Conservation (phyloP, 2,888 invertebrate species). For the Callimorpha dominula region DNA sequence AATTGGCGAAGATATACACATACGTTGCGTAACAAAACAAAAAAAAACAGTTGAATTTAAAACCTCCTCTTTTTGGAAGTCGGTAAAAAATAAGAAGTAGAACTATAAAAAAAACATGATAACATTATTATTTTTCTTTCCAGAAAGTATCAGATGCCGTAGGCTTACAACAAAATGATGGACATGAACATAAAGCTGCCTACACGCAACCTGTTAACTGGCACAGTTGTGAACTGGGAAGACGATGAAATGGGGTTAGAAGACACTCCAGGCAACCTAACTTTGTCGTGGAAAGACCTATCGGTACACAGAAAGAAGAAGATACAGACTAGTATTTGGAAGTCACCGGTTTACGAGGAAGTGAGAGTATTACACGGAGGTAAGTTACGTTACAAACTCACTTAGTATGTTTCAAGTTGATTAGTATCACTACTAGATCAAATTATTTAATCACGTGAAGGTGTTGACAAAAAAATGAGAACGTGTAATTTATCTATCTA, state of each 20-base stretch:
- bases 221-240: slow-evolving; percentile 80
- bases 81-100: too few relatives aligned
- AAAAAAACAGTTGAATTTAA: too few relatives aligned
- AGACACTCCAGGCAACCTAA: slow-evolving; percentile 76
- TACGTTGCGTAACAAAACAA: too few relatives aligned
- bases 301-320: slow-evolving; percentile 84
- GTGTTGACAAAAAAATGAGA: too few relatives aligned
- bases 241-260: slow-evolving; percentile 75
- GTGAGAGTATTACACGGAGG: slow-evolving; percentile 86
- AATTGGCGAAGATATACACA: too few relatives aligned
- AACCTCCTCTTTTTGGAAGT: too few relatives aligned
- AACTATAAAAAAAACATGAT: too few relatives aligned
- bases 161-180: slow-evolving; percentile 69
- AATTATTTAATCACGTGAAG: too few relatives aligned
- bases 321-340: slow-evolving; percentile 81
- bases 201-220: slow-evolving; percentile 79
- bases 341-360: slow-evolving; percentile 80
- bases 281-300: slow-evolving; percentile 84
- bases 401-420: too few relatives aligned
- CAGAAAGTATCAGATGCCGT: slow-evolving; percentile 71
- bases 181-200: slow-evolving; percentile 68
- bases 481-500: too few relatives aligned
- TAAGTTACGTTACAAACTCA: slow-evolving; percentile 47
- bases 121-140: slow-evolving; percentile 31
- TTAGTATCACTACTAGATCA: too few relatives aligned